Conservation (phyloP, 30 jellyfish, hydroid and myxozoan species). For the Aurelia coerulea region DNA sequence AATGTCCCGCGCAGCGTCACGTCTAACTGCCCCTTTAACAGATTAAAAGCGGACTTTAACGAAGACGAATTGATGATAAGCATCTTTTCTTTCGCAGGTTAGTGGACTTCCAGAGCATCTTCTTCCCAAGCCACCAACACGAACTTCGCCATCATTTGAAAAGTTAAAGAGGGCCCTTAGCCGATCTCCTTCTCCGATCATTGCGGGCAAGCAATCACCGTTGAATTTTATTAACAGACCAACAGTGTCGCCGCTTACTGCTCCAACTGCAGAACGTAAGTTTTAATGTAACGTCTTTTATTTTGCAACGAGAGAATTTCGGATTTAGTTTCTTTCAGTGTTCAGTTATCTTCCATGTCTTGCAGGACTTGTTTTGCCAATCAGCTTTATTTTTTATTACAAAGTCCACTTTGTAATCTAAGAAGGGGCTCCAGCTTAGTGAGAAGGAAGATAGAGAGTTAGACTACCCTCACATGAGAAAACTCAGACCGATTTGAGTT, state of each 20-base stretch:
- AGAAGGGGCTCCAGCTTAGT: too few relatives aligned
- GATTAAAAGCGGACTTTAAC: too few relatives aligned
- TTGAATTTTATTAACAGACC: slow-evolving; percentile 54
- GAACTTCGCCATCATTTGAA: slow-evolving; percentile 95
- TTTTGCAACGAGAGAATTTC: not conserved
- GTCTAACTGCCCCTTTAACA: too few relatives aligned
- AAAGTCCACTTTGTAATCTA: too few relatives aligned
- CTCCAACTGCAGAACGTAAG: slow-evolving; percentile 51
- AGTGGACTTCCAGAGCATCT: slow-evolving; percentile 99
- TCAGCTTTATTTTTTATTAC: too few relatives aligned
- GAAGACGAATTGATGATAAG: too few relatives aligned
- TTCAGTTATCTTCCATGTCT: not conserved
- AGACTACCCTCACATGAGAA: too few relatives aligned
- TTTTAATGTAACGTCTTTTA: not conserved
- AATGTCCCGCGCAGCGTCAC: too few relatives aligned
- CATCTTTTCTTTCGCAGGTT: slow-evolving; percentile 53
- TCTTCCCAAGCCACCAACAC: slow-evolving; percentile 94
- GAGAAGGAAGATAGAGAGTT: too few relatives aligned
- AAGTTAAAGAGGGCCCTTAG: slow-evolving; percentile 90
- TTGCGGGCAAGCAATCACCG: slow-evolving; percentile 55
- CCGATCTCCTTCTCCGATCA: slow-evolving; percentile 94
- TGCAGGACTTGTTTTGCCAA: too few relatives aligned
- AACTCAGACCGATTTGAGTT: too few relatives aligned
- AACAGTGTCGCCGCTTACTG: slow-evolving; percentile 62
- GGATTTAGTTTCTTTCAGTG: not conserved